Evolutionary conservation across 2,113 vertebrate genomes (phyloP).

Genomic region (Lophius piscatorius): DNA sequence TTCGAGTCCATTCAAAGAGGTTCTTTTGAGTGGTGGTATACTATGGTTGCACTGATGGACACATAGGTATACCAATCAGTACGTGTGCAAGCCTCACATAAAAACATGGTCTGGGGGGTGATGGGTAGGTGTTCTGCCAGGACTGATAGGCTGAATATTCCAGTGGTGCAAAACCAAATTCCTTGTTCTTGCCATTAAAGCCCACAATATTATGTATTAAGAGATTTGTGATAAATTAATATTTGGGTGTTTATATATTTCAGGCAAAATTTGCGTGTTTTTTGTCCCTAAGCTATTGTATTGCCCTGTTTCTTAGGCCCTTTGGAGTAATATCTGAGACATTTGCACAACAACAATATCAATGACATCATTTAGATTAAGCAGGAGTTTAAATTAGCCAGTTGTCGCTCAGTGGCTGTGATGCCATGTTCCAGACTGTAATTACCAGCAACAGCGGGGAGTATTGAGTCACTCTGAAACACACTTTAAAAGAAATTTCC

Average conservation of each 20-base stretch:
- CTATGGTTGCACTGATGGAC: no score
- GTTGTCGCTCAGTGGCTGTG: slow-evolving; percentile 19
- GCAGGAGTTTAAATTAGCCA: slow-evolving; percentile 39
- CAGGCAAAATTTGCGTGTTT: not conserved
- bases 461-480: slow-evolving; percentile 41
- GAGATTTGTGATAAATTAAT: no score
- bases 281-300: not conserved
- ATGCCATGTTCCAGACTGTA: slow-evolving; percentile 49
- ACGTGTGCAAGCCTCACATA: no score
- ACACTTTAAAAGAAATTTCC: slow-evolving; percentile 52
- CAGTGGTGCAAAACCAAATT: no score
- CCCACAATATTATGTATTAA: not conserved
- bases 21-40: no score
- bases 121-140: no score
- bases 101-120: no score
- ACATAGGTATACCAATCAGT: no score
- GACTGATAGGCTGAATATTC: no score
- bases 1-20: no score
- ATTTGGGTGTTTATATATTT: not conserved
- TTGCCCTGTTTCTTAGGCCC: not conserved
- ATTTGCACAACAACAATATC: no score
- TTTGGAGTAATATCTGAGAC: not conserved
- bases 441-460: slow-evolving; percentile 61
- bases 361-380: slow-evolving; percentile 26
- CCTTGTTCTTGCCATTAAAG: no score